Conservation (phyloP, 2,797 vertebrate species). For the Antrozous pallidus region DNA sequence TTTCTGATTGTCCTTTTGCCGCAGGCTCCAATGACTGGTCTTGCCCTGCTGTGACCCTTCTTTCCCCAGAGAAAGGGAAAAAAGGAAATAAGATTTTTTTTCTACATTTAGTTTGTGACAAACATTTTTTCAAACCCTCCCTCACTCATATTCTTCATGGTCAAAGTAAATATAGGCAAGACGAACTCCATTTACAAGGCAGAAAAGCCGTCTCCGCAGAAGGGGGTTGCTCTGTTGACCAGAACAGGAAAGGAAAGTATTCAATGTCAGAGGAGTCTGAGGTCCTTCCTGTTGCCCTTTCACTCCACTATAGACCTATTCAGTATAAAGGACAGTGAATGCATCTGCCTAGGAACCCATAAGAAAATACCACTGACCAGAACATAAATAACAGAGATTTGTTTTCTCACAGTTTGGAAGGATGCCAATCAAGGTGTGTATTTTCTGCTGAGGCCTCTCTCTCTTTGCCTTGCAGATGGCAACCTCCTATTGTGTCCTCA, state of each 20-base stretch:
- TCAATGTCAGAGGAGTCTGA: background rate
- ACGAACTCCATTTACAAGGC: too few species aligned
- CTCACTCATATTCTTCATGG: background rate
- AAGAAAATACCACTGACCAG: background rate
- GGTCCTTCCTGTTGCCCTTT: background rate
- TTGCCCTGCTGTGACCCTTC: too few species aligned
- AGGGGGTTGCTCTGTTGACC: background rate
- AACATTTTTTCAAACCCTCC: background rate
- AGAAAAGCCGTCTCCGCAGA: background rate
- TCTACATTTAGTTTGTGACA: background rate
- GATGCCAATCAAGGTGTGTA: background rate
- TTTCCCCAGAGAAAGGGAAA: background rate
- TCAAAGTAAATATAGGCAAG: too few species aligned
- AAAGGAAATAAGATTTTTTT: background rate
- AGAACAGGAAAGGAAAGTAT: background rate
- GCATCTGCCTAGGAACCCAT: background rate
- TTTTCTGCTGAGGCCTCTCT: background rate
- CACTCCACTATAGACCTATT: accelerated
- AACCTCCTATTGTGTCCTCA: background rate
- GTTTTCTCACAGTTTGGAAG: background rate
- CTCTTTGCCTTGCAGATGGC: background rate
- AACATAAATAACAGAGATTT: background rate
- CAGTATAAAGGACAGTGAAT: background rate
- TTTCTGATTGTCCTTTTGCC: background rate
- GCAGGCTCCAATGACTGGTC: background rate